Base-by-base conservation (phyloP, 2,888 invertebrate genomes). In the Lasius fuliginosus region DNA sequence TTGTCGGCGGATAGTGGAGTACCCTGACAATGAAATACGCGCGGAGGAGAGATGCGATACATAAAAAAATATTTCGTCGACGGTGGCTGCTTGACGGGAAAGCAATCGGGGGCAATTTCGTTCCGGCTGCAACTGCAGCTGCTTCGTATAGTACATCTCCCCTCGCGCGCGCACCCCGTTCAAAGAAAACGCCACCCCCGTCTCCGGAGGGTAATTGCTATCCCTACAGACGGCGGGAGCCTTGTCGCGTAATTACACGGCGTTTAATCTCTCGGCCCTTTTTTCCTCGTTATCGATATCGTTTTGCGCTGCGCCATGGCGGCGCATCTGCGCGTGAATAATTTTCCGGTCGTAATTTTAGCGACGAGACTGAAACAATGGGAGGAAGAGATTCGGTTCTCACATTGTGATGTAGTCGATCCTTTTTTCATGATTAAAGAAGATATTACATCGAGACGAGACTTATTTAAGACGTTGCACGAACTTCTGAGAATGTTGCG, bases 201-300 rank as follows among this genome's bases (percentile, higher is more conserved):
- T 69, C 84, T 75, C 85, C 77, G 73, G 74, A 86, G 75, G 84
- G 82, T 90, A 90, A 90, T 92, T 88, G 87, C 89, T 90, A 89
- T 88, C 49, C 8, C 89, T 87, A 88, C 90, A 85, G 82, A 88
- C 88, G 89, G 85, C 83, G 85, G 82, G 91, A 85, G 89, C 82
- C 90, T 91, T 88, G 90, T 90, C 91, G 87, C 88, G 88, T 92
- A 92, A 93, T 92, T 92, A 92, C 91, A 88, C 83, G 85, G 76
- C 84, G 85, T 86, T 89, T 89, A 85, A 85, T 86, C 87, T 84
- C 84, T 84, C 76, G 83, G 82, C 82, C 77, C 83, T 86, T 84
- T 89, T 86, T 86, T 86, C 76, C 81, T 88, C 85, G 76, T 87
- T 85, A 81, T 84, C 85, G 85, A 86, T 86, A 87, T 53, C 69